phyloP scores from a whole-genome alignment of 2,113 vertebrate species.

The Falco punctatus region DNA sequence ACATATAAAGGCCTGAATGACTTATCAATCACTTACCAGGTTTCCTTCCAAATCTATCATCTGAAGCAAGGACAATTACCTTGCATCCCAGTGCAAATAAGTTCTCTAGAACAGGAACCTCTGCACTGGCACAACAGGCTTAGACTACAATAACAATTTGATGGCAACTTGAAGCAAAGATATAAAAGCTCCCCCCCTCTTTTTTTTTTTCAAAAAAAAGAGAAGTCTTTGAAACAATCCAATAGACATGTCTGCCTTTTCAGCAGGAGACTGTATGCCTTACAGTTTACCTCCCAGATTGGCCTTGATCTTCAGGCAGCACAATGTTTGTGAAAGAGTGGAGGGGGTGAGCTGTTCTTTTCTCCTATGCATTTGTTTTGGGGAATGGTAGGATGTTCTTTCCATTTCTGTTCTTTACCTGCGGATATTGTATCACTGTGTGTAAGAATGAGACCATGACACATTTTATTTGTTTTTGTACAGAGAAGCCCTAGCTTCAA shows the following conservation, averaged over 20 bases:
- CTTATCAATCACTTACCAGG: background rate
- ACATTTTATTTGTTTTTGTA: background rate
- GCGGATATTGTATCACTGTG: background rate
- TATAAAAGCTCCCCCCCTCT: rapidly evolving
- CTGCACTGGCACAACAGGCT: background rate
- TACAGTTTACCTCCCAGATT: background rate
- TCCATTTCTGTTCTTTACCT: background rate
- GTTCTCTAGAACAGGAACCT: background rate
- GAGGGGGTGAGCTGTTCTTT: background rate
- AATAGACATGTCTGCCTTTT: background rate
- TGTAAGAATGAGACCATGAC: background rate
- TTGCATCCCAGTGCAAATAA: background rate
- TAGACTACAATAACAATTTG: background rate
- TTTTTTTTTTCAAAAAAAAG: background rate
- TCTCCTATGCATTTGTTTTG: background rate
- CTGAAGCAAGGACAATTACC: background rate
- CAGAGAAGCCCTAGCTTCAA: background rate
- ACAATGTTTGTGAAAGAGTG: background rate
- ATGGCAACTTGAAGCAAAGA: background rate
- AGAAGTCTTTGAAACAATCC: background rate
- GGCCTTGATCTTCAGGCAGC: background rate
- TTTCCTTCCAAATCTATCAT: background rate
- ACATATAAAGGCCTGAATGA: background rate
- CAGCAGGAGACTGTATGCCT: background rate
- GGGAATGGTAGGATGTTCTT: background rate